Base-by-base conservation (phyloP, 2,113 vertebrate genomes). In the Urocynchramus pylzowi region DNA sequence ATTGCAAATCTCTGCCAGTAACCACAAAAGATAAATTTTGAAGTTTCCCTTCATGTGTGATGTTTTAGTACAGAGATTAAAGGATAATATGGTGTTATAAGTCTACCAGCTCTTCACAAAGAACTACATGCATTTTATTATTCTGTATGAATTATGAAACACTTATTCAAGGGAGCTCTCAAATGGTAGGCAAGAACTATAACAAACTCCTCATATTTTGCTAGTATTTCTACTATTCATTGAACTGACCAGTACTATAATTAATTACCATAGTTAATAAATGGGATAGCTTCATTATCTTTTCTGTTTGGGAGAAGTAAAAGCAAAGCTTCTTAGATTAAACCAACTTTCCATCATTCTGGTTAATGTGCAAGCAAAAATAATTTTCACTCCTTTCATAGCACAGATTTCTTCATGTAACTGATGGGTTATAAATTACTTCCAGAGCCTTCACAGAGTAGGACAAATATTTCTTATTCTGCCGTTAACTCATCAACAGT, bases 381-480 rank as follows among this genome's bases (percentile, higher is more conserved):
- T 35, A 0, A 84, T 96, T 95, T 95, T 96, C 63, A 61, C 60
- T 89, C n/a, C 7, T 27, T 59, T 83, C 54, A 54, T 85, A 89
- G 75, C 78, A 89, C 53, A 88, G 56, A 68, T 96, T 97, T 96
- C 91, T 97, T 45, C 65, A 33, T 83, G 63, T 90, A 94, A 90
- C 60, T 85, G 37, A 79, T 96, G 74, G 87, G 91, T 96, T 47
- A 87, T 50, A 95, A 96, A 96, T 95, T 91, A 88, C 50, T 60
- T 97, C 78, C 81, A 96, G 68, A 96, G 39, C 65, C 95, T 90
- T 93, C 61, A 16, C 42, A 47, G 74, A 84, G 41, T 19, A 95
- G 45, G 68, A 90, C 50, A 90, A 87, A 83, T 90, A 95, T 90
- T 96, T 96, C 79, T 61, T 97, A 80, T 94, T 97, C 68, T 96